Conservation (phyloP, 1,140 invertebrate species). For the Latrodectus geometricus region DNA sequence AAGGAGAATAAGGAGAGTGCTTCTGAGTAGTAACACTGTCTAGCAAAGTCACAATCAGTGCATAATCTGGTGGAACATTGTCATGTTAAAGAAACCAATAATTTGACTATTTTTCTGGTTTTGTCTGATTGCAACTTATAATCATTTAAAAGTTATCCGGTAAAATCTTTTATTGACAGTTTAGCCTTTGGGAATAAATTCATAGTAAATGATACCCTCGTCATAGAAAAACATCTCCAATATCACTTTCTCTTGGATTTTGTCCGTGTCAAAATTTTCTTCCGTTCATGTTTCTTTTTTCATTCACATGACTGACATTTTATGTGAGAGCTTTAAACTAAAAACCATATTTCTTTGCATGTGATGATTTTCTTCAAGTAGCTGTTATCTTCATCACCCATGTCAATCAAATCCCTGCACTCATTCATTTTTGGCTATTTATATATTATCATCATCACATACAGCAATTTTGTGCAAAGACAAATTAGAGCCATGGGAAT, state of each 20-base stretch:
- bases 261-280: background rate
- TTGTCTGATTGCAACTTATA: background rate
- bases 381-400: background rate
- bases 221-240: background rate
- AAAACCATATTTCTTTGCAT: background rate
- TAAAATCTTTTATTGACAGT: background rate
- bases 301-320: background rate
- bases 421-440: background rate
- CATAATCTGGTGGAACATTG: background rate
- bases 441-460: no score
- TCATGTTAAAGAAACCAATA: background rate
- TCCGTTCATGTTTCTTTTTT: background rate
- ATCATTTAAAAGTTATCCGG: background rate
- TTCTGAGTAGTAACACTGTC: background rate
- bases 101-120: background rate
- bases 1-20: background rate
- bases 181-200: background rate
- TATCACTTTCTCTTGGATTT: background rate
- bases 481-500: no score
- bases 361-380: background rate
- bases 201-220: background rate
- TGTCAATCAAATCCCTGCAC: background rate
- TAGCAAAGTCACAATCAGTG: background rate
- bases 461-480: no score
- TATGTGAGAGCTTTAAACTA: background rate